Evolutionary conservation across 2,113 vertebrate genomes (phyloP).

Genomic region (Hippocampus barbouri): DNA sequence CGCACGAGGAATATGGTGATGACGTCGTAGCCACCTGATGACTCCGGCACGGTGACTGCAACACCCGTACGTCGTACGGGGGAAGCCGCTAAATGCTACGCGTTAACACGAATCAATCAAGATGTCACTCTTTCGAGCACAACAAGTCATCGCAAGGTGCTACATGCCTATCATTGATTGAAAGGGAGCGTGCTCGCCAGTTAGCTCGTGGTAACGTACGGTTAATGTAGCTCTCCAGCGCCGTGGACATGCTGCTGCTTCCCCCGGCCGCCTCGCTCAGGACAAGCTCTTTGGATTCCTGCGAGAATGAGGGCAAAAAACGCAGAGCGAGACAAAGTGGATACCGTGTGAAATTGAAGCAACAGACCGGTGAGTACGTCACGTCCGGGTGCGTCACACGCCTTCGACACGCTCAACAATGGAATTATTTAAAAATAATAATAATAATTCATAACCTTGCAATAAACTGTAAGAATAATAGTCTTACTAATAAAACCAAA

Average conservation of each 20-base stretch:
- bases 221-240: slow-evolving; percentile 78
- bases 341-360: background rate
- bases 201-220: slow-evolving; percentile 66
- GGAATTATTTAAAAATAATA: no score
- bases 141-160: background rate
- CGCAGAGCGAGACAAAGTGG: background rate
- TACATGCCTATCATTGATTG: slow-evolving; percentile 19
- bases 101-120: background rate
- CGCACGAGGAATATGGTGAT: background rate
- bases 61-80: background rate
- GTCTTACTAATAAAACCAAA: background rate
- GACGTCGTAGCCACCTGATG: background rate
- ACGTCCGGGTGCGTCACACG: background rate
- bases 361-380: background rate
- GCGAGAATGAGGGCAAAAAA: background rate
- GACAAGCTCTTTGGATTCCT: background rate
- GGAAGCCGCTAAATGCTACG: background rate
- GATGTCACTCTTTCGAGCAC: background rate
- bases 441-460: background rate
- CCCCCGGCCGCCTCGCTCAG: background rate
- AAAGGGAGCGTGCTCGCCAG: slow-evolving; percentile 20
- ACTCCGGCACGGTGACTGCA: background rate
- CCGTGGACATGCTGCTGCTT: slow-evolving; percentile 67
- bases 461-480: background rate
- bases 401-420: background rate